phyloP scores from a whole-genome alignment of 2,113 vertebrate genomes.

The Ia io region DNA sequence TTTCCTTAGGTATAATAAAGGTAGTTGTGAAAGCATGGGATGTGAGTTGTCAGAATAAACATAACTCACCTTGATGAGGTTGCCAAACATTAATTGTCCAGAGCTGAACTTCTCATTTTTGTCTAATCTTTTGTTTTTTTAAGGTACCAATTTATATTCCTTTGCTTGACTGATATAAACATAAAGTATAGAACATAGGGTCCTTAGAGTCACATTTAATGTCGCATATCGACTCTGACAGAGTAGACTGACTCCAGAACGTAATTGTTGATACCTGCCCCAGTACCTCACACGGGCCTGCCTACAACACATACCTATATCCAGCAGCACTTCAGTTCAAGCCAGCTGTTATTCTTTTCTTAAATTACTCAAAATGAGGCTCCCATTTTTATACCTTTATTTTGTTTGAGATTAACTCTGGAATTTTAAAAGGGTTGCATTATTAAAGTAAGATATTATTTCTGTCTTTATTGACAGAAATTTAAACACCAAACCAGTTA shows the following conservation, averaged over 20 bases:
- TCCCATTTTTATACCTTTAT: neutral
- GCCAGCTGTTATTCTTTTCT: neutral
- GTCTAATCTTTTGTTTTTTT: neutral
- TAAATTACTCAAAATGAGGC: neutral
- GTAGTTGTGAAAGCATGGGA: neutral
- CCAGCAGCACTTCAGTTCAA: neutral
- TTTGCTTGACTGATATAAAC: neutral
- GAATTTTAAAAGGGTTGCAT: neutral
- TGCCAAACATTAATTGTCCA: neutral
- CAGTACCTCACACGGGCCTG: neutral
- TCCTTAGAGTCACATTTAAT: neutral
- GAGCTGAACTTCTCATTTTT: constrained; percentile 19
- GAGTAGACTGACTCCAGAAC: neutral
- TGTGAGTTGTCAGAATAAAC: neutral
- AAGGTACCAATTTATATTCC: neutral
- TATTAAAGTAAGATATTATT: constrained; percentile 18
- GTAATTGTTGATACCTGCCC: neutral
- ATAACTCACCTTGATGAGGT: neutral
- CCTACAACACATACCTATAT: neutral
- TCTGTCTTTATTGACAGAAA: neutral
- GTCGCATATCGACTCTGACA: neutral
- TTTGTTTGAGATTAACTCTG: constrained; percentile 26
- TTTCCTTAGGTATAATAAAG: neutral
- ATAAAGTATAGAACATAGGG: neutral
- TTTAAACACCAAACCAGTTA: constrained; percentile 6